These are phyloP conservation scores for Theocolax elegans DNA, from an alignment of 1,140 invertebrate species.

Conservation along the genomic window DNA sequence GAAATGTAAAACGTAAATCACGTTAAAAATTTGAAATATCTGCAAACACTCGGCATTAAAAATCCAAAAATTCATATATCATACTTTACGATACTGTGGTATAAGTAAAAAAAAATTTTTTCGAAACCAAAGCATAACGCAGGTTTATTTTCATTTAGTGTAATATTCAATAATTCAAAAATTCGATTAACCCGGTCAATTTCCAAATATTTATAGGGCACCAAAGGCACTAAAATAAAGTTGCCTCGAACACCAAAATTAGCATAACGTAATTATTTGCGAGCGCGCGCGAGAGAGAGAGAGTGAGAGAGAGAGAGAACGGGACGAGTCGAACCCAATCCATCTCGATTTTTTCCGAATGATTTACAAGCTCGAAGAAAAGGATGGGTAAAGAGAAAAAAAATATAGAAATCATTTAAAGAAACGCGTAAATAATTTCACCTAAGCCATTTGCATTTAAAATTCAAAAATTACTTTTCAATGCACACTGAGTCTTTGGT, in stretches of 20 bases:
- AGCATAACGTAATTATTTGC: slow-evolving; percentile 35
- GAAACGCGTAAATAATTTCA: slow-evolving; percentile 36
- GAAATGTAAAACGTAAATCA: no score
- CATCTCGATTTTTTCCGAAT: slow-evolving; percentile 18
- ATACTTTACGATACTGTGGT: no score
- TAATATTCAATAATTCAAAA: slow-evolving; percentile 22
- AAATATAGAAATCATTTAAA: slow-evolving; percentile 23
- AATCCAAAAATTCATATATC: no score
- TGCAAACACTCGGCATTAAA: no score
- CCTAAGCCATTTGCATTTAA: slow-evolving; percentile 39
- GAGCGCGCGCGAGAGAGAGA: no score
- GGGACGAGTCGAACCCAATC: no score
- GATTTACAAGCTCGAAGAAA: slow-evolving; percentile 28
- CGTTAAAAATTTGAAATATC: no score
- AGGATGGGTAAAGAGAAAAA: background rate
- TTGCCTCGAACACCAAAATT: background rate
- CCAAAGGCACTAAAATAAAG: slow-evolving; percentile 25
- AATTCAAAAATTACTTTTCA: slow-evolving; percentile 37
- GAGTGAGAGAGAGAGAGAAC: no score
- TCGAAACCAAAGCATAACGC: no score
- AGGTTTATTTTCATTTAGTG: slow-evolving; percentile 1
- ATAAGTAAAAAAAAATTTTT: no score
- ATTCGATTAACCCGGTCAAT: background rate
- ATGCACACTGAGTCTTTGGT: slow-evolving; percentile 14
- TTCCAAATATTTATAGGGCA: slow-evolving; percentile 29